These are phyloP conservation scores for Argya squamiceps DNA, from an alignment of 2,797 vertebrate genomes.

Conservation along the genomic window DNA sequence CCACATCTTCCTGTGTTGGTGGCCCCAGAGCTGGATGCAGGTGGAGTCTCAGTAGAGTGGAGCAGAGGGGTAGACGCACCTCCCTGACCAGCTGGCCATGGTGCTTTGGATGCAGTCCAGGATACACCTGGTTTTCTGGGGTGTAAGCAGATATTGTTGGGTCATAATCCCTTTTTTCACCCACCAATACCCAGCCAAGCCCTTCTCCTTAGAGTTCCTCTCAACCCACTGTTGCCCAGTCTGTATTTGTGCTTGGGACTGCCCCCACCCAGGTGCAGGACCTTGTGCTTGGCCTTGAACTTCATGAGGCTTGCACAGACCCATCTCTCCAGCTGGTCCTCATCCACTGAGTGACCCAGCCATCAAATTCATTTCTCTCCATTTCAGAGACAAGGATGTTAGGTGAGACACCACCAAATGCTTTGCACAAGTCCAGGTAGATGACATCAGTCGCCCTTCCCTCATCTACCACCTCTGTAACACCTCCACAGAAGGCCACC, in stretches of 20 bases:
- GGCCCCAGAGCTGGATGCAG: not conserved
- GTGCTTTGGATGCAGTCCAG: not conserved
- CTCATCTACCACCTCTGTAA: not conserved
- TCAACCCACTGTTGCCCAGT: not conserved
- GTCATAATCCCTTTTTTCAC: not conserved
- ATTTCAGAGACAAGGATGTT: not conserved
- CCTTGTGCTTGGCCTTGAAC: not conserved
- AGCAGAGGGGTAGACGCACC: not conserved
- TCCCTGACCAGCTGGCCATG: not conserved
- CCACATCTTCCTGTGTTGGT: not conserved
- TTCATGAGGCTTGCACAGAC: fast-evolving
- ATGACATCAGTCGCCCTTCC: not conserved
- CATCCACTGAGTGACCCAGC: not conserved
- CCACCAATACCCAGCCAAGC: not conserved
- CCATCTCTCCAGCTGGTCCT: not conserved
- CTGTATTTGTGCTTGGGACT: not conserved
- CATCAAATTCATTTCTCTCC: not conserved
- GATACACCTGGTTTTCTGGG: not conserved
- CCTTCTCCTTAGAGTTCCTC: not conserved
- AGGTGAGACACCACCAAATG: not conserved
- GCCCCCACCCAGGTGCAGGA: not conserved
- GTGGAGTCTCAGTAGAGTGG: not conserved
- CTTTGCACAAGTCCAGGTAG: not conserved
- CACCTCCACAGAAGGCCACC: not conserved
- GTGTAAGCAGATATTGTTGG: not conserved